These are phyloP conservation scores for Drosophila acutilabella DNA, from an alignment of 2,888 invertebrate genomes.

Conservation along the genomic window DNA sequence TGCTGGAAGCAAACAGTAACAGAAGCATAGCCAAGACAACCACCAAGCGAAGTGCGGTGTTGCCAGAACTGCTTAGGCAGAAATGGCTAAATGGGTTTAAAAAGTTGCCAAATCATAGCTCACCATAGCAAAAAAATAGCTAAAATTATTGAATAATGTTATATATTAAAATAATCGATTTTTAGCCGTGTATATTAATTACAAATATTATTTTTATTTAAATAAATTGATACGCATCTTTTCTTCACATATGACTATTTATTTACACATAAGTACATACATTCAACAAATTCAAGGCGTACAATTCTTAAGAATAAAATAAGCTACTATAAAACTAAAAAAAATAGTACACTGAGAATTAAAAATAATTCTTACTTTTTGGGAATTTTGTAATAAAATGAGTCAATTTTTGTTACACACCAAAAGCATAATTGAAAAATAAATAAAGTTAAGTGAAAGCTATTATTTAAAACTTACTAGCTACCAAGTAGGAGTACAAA, in stretches of 20 bases:
- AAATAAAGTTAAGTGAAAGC: conserved; percentile 52
- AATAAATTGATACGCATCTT: not conserved
- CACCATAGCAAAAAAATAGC: too few relatives aligned
- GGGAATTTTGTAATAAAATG: conserved; percentile 13
- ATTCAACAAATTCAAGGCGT: conserved; percentile 68
- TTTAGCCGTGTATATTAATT: too few relatives aligned
- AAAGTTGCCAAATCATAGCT: too few relatives aligned
- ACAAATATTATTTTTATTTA: not conserved
- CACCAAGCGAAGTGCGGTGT: conserved; percentile 17
- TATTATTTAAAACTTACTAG: conserved; percentile 58
- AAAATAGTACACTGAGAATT: conserved; percentile 40
- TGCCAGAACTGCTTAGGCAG: not conserved
- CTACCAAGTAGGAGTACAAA: conserved; percentile 54
- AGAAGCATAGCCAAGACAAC: conserved; percentile 16
- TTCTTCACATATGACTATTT: conserved; percentile 64
- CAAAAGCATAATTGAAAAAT: conserved; percentile 44
- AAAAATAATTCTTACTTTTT: conserved; percentile 27
- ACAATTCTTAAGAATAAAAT: conserved; percentile 47
- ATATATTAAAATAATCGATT: too few relatives aligned
- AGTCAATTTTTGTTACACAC: conserved; percentile 22
- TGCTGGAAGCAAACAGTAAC: not conserved
- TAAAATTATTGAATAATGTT: too few relatives aligned
- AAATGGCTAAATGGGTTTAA: too few relatives aligned
- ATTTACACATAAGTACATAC: conserved; percentile 67
- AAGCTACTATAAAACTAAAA: conserved; percentile 44